Evolutionary conservation across 2,113 vertebrate genomes (phyloP).

Genomic region (Dicentrarchus labrax): DNA sequence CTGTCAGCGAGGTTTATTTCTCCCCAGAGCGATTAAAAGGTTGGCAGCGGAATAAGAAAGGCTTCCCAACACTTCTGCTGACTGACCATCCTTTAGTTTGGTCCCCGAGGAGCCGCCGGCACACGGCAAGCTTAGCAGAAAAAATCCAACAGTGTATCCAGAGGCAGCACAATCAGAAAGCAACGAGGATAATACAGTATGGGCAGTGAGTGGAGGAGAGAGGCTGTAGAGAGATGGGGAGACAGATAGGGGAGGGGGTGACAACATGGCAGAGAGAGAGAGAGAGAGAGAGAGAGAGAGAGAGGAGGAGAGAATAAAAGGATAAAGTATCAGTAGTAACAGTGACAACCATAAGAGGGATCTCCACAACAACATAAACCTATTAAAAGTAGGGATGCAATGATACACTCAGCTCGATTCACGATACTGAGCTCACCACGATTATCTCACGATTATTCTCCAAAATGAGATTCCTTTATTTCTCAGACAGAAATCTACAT

Average conservation of each 20-base stretch:
- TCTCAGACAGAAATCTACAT: too few relatives aligned
- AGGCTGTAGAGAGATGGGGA: conserved; percentile 19
- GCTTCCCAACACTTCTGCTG: conserved; percentile 79
- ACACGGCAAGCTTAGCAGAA: conserved; percentile 45
- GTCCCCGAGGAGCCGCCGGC: conserved; percentile 54
- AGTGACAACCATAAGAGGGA: conserved; percentile 82
- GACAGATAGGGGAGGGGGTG: conserved; percentile 19
- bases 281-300: conserved; percentile 4
- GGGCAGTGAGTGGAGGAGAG: conserved; percentile 45
- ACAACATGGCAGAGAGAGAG: conserved; percentile 8
- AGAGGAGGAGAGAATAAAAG: not conserved
- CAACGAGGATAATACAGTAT: too few relatives aligned
- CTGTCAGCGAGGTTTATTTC: conserved; percentile 58
- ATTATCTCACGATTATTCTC: too few relatives aligned
- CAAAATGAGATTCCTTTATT: too few relatives aligned
- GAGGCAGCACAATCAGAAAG: not conserved
- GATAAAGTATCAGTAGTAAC: conserved; percentile 29
- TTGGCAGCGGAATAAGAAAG: conserved; percentile 55
- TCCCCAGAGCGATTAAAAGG: conserved; percentile 54
- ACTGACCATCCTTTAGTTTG: conserved; percentile 75
- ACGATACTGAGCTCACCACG: too few relatives aligned
- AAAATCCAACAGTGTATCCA: conserved; percentile 58
- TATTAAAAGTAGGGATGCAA: not conserved
- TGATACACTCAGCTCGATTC: too few relatives aligned
- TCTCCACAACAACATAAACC: conserved; percentile 40